Percentiles rank a stretch among this genome's conserved stretches.
phyloP scores from a whole-genome alignment of 1,140 invertebrate species.

The Frieseomelitta varia region DNA sequence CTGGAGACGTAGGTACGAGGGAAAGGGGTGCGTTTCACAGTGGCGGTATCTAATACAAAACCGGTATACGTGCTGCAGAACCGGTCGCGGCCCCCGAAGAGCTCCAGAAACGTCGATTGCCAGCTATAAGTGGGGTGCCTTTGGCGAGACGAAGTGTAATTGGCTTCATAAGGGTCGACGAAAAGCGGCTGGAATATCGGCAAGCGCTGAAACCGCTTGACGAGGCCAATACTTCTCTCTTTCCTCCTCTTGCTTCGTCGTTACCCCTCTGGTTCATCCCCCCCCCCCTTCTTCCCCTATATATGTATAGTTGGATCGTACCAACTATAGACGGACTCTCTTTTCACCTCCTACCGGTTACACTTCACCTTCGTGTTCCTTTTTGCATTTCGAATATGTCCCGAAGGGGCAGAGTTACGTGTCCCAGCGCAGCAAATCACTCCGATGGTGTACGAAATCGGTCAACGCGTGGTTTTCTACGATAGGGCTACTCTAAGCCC shows the following conservation, averaged over 20 bases:
- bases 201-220: conserved; percentile 71
- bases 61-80: conserved; percentile 59
- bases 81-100: conserved; percentile 48
- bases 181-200: conserved; percentile 72
- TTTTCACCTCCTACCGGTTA: conserved; percentile 40
- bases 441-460: conserved; percentile 43
- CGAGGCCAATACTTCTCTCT: conserved; percentile 69
- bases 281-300: too few relatives aligned
- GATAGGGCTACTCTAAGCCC: conserved; percentile 60
- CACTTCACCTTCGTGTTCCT: conserved; percentile 45
- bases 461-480: conserved; percentile 69
- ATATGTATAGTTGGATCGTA: conserved; percentile 23
- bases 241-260: conserved; percentile 27
- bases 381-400: conserved; percentile 61
- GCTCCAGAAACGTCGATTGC: conserved; percentile 49
- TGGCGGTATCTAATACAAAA: conserved; percentile 61
- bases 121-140: conserved; percentile 69
- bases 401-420: conserved; percentile 40
- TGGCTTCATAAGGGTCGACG: conserved; percentile 76
- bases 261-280: conserved; percentile 8
- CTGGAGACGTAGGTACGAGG: conserved; percentile 1
- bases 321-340: conserved; percentile 34
- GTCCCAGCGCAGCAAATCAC: background rate
- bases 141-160: conserved; percentile 73
- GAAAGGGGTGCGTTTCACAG: conserved; percentile 44